Evolutionary conservation across 1,140 invertebrate species (phyloP), one percentile per base, ranked within the genome.

Genomic region (Formica selysi): DNA sequence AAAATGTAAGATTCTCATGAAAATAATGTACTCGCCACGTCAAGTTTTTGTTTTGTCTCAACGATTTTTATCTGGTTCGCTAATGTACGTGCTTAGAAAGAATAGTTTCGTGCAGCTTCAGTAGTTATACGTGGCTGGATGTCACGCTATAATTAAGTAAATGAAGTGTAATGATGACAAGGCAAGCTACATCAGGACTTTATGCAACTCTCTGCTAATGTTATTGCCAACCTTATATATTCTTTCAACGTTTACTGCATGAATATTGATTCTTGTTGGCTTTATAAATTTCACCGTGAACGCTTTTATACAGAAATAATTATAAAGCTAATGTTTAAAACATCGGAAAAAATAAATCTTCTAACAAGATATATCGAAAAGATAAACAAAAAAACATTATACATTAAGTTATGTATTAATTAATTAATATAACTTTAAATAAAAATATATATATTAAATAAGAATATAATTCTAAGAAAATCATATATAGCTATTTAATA

Each of bases 81-180:
- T 64, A 48, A 38, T 36, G 6, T 16, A 36, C 11, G n/a, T 32
- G 29, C 54, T 64, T 16, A n/a, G 26, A 16, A 59, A 59, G 36
- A 57, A 67, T 29, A 57, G 22, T 26, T n/a, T 54, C 13, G 32
- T 54, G 62, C 62, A 59, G 16, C 13, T 16, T 38, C 3, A 29
- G 48, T 26, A 68, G 48, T 41, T 44, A 19, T 36, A 29, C 61
- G 29, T 51, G 41, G n/a, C 36, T 70, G 8, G 36, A 26, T 22
- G 76, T 80, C 10, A 80, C 26, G 48, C 51, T 29, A 51, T 80
- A 80, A 80, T 80, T 80, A 80, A 70, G 65, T 70, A 57, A 80
- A 80, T 70, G 64, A 80, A 80, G 78, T 80, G 44, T 80, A 80
- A 80, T 70, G 51, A 80, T 80, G 65, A 80, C 65, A 68, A 57